Base-by-base conservation (phyloP, 2,797 vertebrate species). In the Siniperca obscura region DNA sequence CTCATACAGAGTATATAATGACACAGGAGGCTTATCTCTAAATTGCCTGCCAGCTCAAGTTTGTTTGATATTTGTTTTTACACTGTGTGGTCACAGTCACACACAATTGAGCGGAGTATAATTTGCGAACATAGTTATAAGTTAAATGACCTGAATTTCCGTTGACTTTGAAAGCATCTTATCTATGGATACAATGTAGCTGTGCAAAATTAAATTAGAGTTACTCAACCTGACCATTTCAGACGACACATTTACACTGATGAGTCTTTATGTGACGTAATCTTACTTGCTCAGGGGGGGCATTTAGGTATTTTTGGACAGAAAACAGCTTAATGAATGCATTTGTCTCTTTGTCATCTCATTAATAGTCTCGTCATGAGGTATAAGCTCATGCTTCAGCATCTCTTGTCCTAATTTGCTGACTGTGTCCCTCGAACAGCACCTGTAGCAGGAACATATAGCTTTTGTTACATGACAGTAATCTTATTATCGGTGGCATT, bases 401-500 rank as follows among this genome's bases (percentile, higher is more conserved):
- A 71, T 80, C 56, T 65, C 62, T 70, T 52, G 13, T 79, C 48
- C 8, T 82, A 68, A 87, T 84, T 83, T 67, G 70, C 14, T 55
- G 76, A 64, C 62, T 21, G 14, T 80, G 82, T 72, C 8, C 38
- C 34, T 70, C 1, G 1, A 66, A 57, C 40, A 65, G 48, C 69
- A 71, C 65, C 66, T 83, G 68, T 21, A 30, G 13, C 52, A 30
- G 59, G 71, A 78, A 62, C 70, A 79, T 86, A 53, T 85, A 66
- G 78, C 69, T 80, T 80, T 81, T 81, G 78, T 85, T 59, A 40
- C 68, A 61, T 61, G 53, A 77, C 70, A 60, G 30, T 87, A 85
- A 91, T 88, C 34, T 59, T 59, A 80, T 92, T 89, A 89, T 36
- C 1, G 21, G 42, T 75, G 87, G 85, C 84, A 86, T 70, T 67